phyloP scores from a whole-genome alignment of 1,140 invertebrate genomes.

The Trichonephila clavata region DNA sequence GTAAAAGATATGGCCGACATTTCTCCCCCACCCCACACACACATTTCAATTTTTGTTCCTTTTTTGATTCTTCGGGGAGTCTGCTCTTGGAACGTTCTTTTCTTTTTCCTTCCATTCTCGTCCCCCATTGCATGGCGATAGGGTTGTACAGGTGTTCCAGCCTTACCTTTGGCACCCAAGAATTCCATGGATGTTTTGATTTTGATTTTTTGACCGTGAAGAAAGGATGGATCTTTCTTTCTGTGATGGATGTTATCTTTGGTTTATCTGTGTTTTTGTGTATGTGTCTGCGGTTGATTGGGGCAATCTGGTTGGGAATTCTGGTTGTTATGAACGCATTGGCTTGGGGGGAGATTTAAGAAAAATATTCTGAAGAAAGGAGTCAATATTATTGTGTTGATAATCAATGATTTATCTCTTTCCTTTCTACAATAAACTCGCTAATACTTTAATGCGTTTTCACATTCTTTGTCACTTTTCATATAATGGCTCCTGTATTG shows the following conservation, averaged over 20 bases:
- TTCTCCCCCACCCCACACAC: neutral
- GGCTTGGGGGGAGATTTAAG: no score
- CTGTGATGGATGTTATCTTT: neutral
- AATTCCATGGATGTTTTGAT: neutral
- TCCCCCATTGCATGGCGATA: neutral
- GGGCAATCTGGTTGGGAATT: neutral
- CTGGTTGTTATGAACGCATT: neutral
- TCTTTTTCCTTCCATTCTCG: neutral
- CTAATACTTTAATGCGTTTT: no score
- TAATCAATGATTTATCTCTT: no score
- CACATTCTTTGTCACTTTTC: no score
- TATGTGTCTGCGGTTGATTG: neutral
- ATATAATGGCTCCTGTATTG: no score
- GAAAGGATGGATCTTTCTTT: neutral
- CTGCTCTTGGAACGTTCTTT: neutral
- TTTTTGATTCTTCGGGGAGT: constrained; percentile 1
- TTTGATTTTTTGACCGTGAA: constrained; percentile 12
- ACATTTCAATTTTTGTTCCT: constrained; percentile 7
- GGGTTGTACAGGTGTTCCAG: constrained; percentile 36
- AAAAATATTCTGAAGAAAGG: no score
- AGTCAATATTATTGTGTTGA: no score
- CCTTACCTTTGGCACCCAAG: constrained; percentile 20
- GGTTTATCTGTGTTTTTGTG: neutral
- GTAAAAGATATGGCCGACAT: constrained; percentile 11
- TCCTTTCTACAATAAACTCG: no score